These are phyloP conservation scores for Drosophila fulvimacula DNA, from an alignment of 2,888 invertebrate species.

Conservation along the genomic window DNA sequence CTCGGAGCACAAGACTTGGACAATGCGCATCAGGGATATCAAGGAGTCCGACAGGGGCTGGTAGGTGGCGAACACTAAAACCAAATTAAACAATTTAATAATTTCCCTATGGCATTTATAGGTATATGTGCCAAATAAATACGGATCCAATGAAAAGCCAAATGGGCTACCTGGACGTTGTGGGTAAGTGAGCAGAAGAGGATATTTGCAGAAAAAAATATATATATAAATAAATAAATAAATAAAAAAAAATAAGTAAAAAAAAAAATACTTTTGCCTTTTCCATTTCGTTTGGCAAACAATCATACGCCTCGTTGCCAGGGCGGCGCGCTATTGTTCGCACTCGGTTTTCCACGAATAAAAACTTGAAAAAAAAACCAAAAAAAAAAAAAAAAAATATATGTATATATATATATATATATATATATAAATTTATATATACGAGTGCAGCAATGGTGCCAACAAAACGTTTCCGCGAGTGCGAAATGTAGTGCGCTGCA, in stretches of 20 bases:
- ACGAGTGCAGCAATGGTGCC: slow-evolving; percentile 36
- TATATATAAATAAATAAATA: too few relatives aligned
- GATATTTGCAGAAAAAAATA: too few relatives aligned
- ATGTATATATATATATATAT: background rate
- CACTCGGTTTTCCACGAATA: slow-evolving; percentile 19
- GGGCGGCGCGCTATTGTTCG: slow-evolving; percentile 36
- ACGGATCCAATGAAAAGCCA: slow-evolving; percentile 87
- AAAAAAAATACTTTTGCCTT: slow-evolving; percentile 29
- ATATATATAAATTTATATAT: background rate
- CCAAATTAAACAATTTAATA: background rate
- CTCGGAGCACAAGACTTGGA: slow-evolving; percentile 93
- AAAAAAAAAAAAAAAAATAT: background rate
- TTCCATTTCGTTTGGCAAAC: slow-evolving; percentile 55
- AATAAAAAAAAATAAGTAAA: background rate
- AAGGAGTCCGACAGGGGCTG: slow-evolving; percentile 92
- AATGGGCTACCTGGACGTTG: slow-evolving; percentile 93
- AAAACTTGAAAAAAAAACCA: slow-evolving; percentile 8
- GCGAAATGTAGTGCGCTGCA: slow-evolving; percentile 30
- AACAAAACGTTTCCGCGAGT: slow-evolving; percentile 69
- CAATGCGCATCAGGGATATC: slow-evolving; percentile 92
- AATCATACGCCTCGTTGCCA: slow-evolving; percentile 57
- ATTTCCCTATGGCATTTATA: background rate
- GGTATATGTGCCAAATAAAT: slow-evolving; percentile 86
- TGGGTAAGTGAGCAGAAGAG: slow-evolving; percentile 87
- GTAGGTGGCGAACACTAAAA: slow-evolving; percentile 52